These are phyloP conservation scores for Passer montanus DNA, from an alignment of 2,113 vertebrate species.

Conservation along the genomic window DNA sequence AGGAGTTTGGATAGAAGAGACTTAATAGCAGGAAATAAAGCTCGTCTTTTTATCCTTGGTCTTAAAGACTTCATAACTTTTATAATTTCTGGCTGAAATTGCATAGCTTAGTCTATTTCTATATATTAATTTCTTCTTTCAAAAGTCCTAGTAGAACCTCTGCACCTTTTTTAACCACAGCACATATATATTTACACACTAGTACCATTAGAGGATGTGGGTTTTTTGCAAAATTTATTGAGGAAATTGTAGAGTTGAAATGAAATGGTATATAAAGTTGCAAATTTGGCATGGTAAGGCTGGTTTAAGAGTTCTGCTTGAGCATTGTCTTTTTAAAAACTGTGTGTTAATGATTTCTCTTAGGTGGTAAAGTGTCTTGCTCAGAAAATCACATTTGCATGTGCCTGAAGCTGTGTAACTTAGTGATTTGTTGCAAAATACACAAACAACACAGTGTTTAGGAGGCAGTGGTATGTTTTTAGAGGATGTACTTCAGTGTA, in stretches of 20 bases:
- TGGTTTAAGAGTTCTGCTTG: neutral
- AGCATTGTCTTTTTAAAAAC: neutral
- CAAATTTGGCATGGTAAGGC: neutral
- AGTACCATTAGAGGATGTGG: neutral
- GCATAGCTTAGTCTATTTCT: neutral
- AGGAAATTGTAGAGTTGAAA: neutral
- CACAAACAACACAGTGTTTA: neutral
- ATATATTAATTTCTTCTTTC: neutral
- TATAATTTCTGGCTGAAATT: neutral
- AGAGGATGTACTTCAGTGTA: neutral
- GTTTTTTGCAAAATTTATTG: neutral
- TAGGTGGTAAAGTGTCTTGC: neutral
- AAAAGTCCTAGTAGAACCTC: neutral
- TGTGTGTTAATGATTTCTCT: neutral
- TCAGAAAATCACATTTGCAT: neutral
- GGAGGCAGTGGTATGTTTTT: neutral
- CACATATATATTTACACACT: neutral
- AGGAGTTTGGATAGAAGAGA: neutral
- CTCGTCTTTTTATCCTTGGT: neutral
- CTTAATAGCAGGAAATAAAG: neutral
- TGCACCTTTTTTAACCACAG: neutral
- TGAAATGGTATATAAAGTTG: neutral
- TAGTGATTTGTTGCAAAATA: neutral
- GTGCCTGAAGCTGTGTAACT: accelerated
- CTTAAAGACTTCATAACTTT: neutral